These are phyloP conservation scores for Lagorchestes hirsutus DNA, from an alignment of 2,797 vertebrate species.

Conservation along the genomic window DNA sequence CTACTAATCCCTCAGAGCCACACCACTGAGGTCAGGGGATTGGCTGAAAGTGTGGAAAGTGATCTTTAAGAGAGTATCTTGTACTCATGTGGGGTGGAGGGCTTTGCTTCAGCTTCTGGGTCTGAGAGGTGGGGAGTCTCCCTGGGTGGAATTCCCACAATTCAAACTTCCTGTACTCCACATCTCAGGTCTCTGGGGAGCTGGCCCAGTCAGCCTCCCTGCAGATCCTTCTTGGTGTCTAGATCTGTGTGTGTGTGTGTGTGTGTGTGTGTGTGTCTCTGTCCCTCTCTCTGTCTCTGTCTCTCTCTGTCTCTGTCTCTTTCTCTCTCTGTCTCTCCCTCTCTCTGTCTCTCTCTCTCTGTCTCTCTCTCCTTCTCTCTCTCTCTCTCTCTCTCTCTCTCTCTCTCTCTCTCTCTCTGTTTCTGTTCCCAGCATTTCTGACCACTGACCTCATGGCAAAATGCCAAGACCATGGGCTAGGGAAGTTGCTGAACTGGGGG, in stretches of 20 bases:
- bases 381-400: neutral
- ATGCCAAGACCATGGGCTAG: neutral
- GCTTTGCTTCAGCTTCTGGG: neutral
- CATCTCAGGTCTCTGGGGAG: neutral
- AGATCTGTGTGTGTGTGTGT: too few species aligned
- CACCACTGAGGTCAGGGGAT: neutral
- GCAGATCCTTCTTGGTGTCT: neutral
- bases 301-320: too few species aligned
- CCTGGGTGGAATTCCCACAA: neutral
- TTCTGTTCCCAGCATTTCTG: neutral
- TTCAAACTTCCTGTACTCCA: neutral
- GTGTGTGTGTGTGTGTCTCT: too few species aligned
- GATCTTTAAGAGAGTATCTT: neutral
- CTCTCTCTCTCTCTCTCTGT: neutral
- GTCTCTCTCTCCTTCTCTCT: too few species aligned
- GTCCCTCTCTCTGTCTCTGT: too few species aligned
- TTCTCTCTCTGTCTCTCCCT: accelerated
- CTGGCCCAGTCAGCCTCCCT: neutral
- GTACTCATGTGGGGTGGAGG: neutral
- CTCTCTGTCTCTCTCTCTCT: too few species aligned
- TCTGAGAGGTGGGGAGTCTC: neutral
- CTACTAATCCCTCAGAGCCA: neutral
- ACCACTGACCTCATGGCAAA: neutral
- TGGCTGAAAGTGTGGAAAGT: neutral
- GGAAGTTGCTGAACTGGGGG: neutral